A percentile compares a stretch with the other conserved stretches of the same genome.
These are phyloP conservation scores for Drosophila emarginata DNA, from an alignment of 2,888 invertebrate species.

Conservation along the genomic window DNA sequence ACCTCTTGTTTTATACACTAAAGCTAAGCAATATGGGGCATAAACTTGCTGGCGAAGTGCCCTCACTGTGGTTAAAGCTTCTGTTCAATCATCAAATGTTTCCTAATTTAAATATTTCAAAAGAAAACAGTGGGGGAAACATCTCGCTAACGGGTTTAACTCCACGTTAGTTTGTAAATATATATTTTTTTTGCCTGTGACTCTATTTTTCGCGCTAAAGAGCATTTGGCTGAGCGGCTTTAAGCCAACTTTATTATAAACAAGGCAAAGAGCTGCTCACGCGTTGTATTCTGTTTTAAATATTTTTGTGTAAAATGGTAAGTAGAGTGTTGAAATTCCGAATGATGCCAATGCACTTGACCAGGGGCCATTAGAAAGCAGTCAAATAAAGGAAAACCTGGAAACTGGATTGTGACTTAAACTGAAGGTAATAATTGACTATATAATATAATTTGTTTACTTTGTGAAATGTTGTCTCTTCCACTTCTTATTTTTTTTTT, in stretches of 20 bases:
- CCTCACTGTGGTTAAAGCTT: neutral
- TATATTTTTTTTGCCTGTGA: neutral
- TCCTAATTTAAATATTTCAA: neutral
- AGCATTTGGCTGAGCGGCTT: constrained; percentile 49
- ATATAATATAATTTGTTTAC: neutral
- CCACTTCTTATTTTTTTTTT: constrained; percentile 1
- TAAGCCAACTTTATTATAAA: constrained; percentile 16
- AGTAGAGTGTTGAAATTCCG: constrained; percentile 59
- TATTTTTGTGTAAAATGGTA: constrained; percentile 33
- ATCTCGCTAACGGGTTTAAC: neutral
- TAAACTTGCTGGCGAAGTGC: neutral
- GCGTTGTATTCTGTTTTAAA: constrained; percentile 30
- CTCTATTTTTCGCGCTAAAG: constrained; percentile 40
- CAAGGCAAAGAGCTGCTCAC: constrained; percentile 44
- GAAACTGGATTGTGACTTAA: neutral
- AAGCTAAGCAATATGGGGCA: constrained; percentile 1
- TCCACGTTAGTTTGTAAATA: neutral
- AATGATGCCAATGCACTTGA: neutral
- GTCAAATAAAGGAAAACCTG: constrained; percentile 15
- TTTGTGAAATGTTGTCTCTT: neutral
- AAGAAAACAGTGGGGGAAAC: neutral
- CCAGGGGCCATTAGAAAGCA: constrained; percentile 28
- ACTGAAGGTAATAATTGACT: constrained; percentile 30
- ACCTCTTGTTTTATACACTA: neutral
- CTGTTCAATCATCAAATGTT: neutral